These are phyloP conservation scores for Clarias fuscus DNA, from an alignment of 2,797 vertebrate species.

Conservation along the genomic window DNA sequence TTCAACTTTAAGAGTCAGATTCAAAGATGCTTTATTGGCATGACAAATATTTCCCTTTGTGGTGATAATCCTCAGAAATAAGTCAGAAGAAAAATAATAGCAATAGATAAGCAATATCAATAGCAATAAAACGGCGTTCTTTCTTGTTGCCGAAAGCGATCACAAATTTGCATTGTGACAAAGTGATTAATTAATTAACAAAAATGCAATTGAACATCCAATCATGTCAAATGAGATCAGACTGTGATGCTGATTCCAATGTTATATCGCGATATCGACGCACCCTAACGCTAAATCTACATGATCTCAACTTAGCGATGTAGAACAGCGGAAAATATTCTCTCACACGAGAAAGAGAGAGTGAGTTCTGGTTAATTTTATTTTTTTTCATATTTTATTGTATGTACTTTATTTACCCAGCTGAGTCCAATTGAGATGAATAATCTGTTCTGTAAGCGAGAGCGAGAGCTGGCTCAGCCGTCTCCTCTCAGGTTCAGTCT, in stretches of 20 bases:
- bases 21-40: too few relatives aligned
- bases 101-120: too few relatives aligned
- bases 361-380: not conserved
- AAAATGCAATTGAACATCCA: not conserved
- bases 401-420: constrained; percentile 5
- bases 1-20: too few relatives aligned
- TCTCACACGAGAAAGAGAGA: not conserved
- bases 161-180: not conserved
- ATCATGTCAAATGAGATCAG: not conserved
- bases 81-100: too few relatives aligned
- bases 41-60: too few relatives aligned
- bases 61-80: too few relatives aligned
- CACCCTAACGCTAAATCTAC: not conserved
- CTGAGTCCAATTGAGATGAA: not conserved
- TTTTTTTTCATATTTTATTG: constrained; percentile 3
- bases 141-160: not conserved
- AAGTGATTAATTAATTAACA: not conserved
- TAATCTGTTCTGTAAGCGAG: constrained; percentile 1
- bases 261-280: not conserved
- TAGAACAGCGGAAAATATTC: not conserved
- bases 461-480: not conserved
- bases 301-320: too few relatives aligned
- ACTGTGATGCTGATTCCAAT: not conserved
- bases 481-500: not conserved
- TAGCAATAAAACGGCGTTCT: not conserved